A percentile compares a stretch with the other conserved stretches of the same genome.
These are phyloP conservation scores for Drosophila insularis DNA, from an alignment of 1,140 invertebrate species.

Conservation along the genomic window DNA sequence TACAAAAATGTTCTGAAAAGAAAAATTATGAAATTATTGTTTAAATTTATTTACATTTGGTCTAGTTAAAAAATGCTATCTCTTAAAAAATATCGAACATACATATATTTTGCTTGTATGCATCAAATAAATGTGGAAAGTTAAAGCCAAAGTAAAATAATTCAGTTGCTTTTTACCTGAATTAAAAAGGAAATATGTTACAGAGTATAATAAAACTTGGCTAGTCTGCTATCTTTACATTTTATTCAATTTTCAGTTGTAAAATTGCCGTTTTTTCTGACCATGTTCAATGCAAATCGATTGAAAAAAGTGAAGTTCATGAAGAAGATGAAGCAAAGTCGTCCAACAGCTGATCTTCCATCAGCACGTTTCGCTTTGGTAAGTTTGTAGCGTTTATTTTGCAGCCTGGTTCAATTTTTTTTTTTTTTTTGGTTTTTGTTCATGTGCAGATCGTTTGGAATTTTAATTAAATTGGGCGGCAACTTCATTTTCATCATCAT, in stretches of 20 bases:
- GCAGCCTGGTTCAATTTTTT: slow-evolving; percentile 2
- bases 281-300: slow-evolving; percentile 67
- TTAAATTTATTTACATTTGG: too few relatives aligned
- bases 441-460: slow-evolving; percentile 81
- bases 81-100: too few relatives aligned
- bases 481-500: slow-evolving; percentile 81
- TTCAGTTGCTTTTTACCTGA: too few relatives aligned
- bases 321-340: slow-evolving; percentile 28
- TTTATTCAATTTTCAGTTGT: background rate
- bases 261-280: slow-evolving; percentile 45
- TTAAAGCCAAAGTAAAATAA: too few relatives aligned
- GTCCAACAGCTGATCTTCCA: slow-evolving; percentile 53
- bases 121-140: too few relatives aligned
- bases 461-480: slow-evolving; percentile 82
- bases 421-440: slow-evolving; percentile 18
- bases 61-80: too few relatives aligned
- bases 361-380: slow-evolving; percentile 43
- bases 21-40: too few relatives aligned
- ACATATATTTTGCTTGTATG: too few relatives aligned
- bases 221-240: background rate
- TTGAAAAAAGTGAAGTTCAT: slow-evolving; percentile 26
- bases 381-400: slow-evolving; percentile 38
- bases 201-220: too few relatives aligned
- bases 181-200: too few relatives aligned
- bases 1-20: too few relatives aligned